Evolutionary conservation across 1,140 invertebrate genomes (phyloP), one percentile per base, ranked within the genome.

Genomic region (Mactra quadrangularis): DNA sequence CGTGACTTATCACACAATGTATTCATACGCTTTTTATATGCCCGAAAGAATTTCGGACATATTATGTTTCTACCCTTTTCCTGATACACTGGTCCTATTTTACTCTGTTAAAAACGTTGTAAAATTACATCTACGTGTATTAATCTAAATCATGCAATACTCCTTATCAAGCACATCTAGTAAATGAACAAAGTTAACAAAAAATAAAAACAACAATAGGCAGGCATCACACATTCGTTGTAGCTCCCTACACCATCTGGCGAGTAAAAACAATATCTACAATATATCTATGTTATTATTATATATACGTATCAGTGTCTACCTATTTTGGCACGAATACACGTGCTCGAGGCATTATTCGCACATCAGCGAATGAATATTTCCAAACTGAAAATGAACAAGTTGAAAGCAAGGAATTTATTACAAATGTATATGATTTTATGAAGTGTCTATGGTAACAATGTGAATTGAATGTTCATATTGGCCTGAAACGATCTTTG

Each of bases 311-410:
- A 27, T 27, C 75, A 11, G 47, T 25, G 22, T 64, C 38, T 81
- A 81, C 77, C 77, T 81, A 81, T 81, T 81, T 81, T 13, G 77
- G 77, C 41, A 81, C 64, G 68, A 81, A 81, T 55, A 66, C 64
- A 27, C 77, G 64, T 45, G 77, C 77, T 27, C 77, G 64, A 55
- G 77, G 77, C 77, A 81, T 81, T 59, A 81, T 29, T 27, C 77
- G 77, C 1, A 25, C n/a, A 29, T 81, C 77, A 45, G 77, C 77
- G 57, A 81, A 81, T 57, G 64, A 71, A 60, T 81, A 81, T 81
- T 81, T 81, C 77, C 77, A 81, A 50, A 81, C 77, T 81, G 77
- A 71, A 81, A 81, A n/a, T 41, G 38, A 41, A 41, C 15, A 41
- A 41, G 15, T 6, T 55, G 17, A 41, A 47, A 68, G 4, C 35